Evolutionary conservation across 2,888 invertebrate genomes (phyloP).

Genomic region (Diarsia brunnea): DNA sequence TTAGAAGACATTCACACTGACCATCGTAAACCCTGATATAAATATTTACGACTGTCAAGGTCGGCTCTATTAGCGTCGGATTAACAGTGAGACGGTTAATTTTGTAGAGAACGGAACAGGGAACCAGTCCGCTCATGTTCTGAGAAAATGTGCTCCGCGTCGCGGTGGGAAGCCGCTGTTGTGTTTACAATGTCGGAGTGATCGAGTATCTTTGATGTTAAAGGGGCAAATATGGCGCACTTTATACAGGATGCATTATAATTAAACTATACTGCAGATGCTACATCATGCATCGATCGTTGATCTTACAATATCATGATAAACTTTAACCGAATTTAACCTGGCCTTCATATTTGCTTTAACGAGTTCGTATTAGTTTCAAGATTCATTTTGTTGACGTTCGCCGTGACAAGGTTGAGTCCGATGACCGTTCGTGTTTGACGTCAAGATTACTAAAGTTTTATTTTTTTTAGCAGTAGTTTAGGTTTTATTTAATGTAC

Average conservation of each 20-base stretch:
- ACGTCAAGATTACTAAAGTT: slow-evolving; percentile 37
- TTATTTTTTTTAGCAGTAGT: slow-evolving; percentile 39
- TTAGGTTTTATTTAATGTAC: slow-evolving; percentile 33
- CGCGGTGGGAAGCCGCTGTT: slow-evolving; percentile 64
- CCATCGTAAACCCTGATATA: slow-evolving; percentile 80
- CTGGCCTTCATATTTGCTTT: slow-evolving; percentile 41
- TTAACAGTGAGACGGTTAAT: slow-evolving; percentile 75
- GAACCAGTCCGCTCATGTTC: slow-evolving; percentile 70
- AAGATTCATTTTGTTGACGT: slow-evolving; percentile 40
- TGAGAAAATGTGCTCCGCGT: slow-evolving; percentile 67
- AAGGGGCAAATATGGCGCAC: slow-evolving; percentile 64
- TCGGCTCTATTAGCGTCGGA: slow-evolving; percentile 77
- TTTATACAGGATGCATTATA: slow-evolving; percentile 66
- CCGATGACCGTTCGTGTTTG: slow-evolving; percentile 52
- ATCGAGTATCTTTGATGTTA: slow-evolving; percentile 73
- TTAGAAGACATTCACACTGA: slow-evolving; percentile 86
- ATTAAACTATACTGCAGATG: slow-evolving; percentile 51
- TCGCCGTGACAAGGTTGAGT: slow-evolving; percentile 44
- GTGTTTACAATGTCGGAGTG: slow-evolving; percentile 70
- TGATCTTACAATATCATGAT: slow-evolving; percentile 39
- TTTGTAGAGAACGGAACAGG: slow-evolving; percentile 73
- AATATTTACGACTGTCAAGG: slow-evolving; percentile 85
- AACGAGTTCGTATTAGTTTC: slow-evolving; percentile 30
- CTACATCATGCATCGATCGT: slow-evolving; percentile 37
- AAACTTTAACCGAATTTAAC: slow-evolving; percentile 36